Percentiles rank a stretch among this genome's conserved stretches.
These are phyloP conservation scores for Petrolisthes manimaculis DNA, from an alignment of 2,888 invertebrate species.

Conservation along the genomic window DNA sequence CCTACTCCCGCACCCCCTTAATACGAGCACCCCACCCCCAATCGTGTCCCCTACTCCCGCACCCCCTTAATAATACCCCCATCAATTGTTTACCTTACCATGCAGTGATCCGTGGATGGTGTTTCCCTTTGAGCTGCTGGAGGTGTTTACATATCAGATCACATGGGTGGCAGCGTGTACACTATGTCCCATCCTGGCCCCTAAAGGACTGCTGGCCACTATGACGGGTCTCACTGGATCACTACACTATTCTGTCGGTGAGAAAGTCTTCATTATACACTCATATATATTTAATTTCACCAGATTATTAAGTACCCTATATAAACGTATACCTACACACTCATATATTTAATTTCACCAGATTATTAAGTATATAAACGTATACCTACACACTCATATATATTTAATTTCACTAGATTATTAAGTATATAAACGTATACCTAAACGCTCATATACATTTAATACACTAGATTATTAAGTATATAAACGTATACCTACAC, in stretches of 20 bases:
- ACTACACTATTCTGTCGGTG: conserved; percentile 90
- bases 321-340: too few relatives aligned
- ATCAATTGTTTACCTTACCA: background rate
- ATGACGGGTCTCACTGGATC: conserved; percentile 88
- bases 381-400: too few relatives aligned
- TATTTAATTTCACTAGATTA: too few relatives aligned
- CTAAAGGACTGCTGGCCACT: conserved; percentile 78
- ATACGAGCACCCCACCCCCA: background rate
- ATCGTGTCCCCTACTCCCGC: background rate
- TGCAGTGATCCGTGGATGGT: conserved; percentile 88
- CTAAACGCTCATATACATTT: too few relatives aligned
- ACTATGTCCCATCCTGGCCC: conserved; percentile 86
- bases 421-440: too few relatives aligned
- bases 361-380: too few relatives aligned
- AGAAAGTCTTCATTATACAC: too few relatives aligned
- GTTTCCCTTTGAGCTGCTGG: conserved; percentile 88
- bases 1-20: background rate
- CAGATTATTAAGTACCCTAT: too few relatives aligned
- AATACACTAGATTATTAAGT: too few relatives aligned
- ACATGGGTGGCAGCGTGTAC: conserved; percentile 94
- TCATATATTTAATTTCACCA: too few relatives aligned
- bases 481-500: too few relatives aligned
- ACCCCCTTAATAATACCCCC: background rate
- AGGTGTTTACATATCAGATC: conserved; percentile 85
- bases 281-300: too few relatives aligned